Evolutionary conservation across 2,888 invertebrate genomes (phyloP), one percentile per base, ranked within the genome.

Genomic region (Dasysyrphus tricinctus): DNA sequence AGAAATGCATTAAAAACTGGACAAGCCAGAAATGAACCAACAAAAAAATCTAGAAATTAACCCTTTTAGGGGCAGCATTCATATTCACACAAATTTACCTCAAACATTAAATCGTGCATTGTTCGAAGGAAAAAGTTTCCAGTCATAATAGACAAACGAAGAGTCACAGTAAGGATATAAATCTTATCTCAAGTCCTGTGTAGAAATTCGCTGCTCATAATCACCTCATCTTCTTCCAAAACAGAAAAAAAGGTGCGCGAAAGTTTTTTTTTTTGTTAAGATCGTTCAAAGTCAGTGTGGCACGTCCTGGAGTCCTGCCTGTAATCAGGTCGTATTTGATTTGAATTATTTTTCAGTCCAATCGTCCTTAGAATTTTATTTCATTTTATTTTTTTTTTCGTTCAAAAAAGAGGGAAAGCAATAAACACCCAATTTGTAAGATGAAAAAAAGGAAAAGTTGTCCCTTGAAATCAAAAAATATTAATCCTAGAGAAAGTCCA

Each of bases 271-370:
- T 44, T 63, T 44, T 42, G 24, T n/a, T 44, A 24, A 29, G 29
- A 39, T 42, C 47, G 8, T 54, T 39, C 5, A 34, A 69, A 54
- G 39, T 59, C 37, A 44, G 11, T 42, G 47, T 57, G 54, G 76
- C 76, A 85, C 85, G 85, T 85, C 77, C 69, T 57, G 11, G 19
- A 16, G 24, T 54, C 67, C 59, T 57, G 85, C 59, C 59, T 57
- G 85, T 85, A 85, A 85, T 81, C 85, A 85, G 80, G 76, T 80
- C 76, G 77, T 75, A 72, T 56, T 80, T 80, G 69, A 78, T 83
- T 83, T 74, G 79, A 83, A 67, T 72, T 59, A 67, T 78, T 54
- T 56, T 51, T 72, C 12, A 24, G 12, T 67, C 56, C n/a, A 34
- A 34, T 59, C 47, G 61, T 59, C 65, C 19, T 44, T 69, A 19